Conservation (phyloP, 1,140 invertebrate species). For the Procambarus clarkii region DNA sequence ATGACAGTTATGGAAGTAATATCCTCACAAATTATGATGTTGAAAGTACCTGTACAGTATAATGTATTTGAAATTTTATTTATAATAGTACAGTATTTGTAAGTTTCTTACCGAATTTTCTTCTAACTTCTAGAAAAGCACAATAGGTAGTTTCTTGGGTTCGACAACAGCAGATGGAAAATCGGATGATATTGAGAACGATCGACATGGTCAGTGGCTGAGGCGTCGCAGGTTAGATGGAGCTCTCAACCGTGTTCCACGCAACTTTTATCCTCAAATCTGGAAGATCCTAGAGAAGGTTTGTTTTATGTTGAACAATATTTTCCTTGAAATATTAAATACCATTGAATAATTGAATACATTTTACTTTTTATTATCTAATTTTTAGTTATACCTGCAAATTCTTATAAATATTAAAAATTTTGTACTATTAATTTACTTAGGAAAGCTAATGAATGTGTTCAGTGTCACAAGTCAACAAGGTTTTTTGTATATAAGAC, state of each 20-base stretch:
- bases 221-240: constrained; percentile 94
- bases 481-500: too few relatives aligned
- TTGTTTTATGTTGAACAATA: not conserved
- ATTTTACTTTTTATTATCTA: not conserved
- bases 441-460: too few relatives aligned
- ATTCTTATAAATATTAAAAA: not conserved
- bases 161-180: constrained; percentile 75
- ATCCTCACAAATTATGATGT: too few relatives aligned
- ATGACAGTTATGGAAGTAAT: too few relatives aligned
- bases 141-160: constrained; percentile 83
- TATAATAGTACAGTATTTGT: not conserved
- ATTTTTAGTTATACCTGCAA: not conserved
- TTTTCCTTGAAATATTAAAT: not conserved
- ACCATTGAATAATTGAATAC: not conserved
- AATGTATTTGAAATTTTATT: too few relatives aligned
- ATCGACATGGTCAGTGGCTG: constrained; percentile 97
- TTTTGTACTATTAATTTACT: too few relatives aligned
- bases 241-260: constrained; percentile 96
- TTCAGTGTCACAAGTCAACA: too few relatives aligned
- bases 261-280: constrained; percentile 96
- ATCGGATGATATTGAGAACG: constrained; percentile 77
- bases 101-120: not conserved
- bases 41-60: too few relatives aligned
- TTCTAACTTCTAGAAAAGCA: constrained; percentile 82
- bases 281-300: constrained; percentile 94